phyloP scores from a whole-genome alignment of 2,888 invertebrate genomes.

The Synanthedon formicaeformis region DNA sequence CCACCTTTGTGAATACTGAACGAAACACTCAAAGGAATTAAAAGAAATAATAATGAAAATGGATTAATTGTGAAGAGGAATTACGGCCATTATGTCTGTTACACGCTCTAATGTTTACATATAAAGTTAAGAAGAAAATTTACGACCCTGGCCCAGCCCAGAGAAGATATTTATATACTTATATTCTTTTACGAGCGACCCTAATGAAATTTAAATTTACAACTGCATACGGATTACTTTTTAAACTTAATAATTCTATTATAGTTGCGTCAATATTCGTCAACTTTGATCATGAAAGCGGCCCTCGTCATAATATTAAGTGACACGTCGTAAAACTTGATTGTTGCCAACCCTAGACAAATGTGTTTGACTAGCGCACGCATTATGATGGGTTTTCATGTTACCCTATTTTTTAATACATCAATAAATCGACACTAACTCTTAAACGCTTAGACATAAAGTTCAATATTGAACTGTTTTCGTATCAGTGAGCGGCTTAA shows the following conservation, averaged over 20 bases:
- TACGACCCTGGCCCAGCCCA: constrained; percentile 5
- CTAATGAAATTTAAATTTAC: constrained; percentile 8
- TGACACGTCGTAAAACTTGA: constrained; percentile 38
- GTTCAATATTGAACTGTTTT: constrained; percentile 11
- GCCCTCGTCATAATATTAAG: constrained; percentile 50
- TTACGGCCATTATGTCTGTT: neutral
- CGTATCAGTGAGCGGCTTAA: neutral
- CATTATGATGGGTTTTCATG: constrained; percentile 39
- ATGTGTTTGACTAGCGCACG: constrained; percentile 26
- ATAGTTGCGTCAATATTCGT: constrained; percentile 10
- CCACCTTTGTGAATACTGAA: too few species aligned
- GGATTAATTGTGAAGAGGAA: neutral
- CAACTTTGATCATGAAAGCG: constrained; percentile 10
- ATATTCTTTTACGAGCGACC: constrained; percentile 10
- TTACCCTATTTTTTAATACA: constrained; percentile 14
- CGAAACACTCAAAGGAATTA: neutral
- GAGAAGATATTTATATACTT: constrained; percentile 5
- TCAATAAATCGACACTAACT: neutral
- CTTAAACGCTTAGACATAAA: constrained; percentile 5
- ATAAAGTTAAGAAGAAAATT: constrained; percentile 3
- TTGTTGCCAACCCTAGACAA: constrained; percentile 40
- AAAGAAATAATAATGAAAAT: neutral
- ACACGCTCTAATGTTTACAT: constrained; percentile 5
- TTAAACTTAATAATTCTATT: constrained; percentile 10
- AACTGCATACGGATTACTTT: neutral